These are phyloP conservation scores for Potorous gilbertii DNA, from an alignment of 2,797 vertebrate genomes.

Conservation along the genomic window DNA sequence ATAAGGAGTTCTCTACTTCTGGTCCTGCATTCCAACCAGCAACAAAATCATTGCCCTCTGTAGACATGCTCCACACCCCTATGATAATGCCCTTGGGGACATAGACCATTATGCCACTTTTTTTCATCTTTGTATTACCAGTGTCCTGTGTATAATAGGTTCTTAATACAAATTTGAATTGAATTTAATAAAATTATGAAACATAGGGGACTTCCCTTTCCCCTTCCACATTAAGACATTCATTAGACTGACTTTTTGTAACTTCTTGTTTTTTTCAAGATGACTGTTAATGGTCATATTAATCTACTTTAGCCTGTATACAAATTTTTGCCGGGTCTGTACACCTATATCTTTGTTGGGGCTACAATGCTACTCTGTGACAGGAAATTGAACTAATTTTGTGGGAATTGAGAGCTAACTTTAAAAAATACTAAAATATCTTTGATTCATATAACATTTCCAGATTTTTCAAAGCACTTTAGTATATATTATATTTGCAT, in stretches of 20 bases:
- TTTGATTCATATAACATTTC: neutral
- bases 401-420: neutral
- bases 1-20: neutral
- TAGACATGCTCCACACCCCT: neutral
- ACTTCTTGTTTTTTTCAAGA: conserved; percentile 8
- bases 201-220: neutral
- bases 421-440: neutral
- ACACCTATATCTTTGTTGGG: neutral
- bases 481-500: conserved; percentile 5
- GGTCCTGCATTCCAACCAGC: neutral
- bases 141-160: neutral
- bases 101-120: neutral
- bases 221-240: neutral
- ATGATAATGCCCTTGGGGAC: neutral
- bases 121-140: neutral
- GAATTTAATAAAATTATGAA: neutral
- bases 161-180: neutral
- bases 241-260: neutral
- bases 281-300: neutral
- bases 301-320: neutral
- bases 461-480: conserved; percentile 20
- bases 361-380: neutral
- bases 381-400: neutral
- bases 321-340: neutral
- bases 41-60: neutral